phyloP scores from a whole-genome alignment of 2,888 invertebrate species.

The Scaptomyza caliginosa region DNA sequence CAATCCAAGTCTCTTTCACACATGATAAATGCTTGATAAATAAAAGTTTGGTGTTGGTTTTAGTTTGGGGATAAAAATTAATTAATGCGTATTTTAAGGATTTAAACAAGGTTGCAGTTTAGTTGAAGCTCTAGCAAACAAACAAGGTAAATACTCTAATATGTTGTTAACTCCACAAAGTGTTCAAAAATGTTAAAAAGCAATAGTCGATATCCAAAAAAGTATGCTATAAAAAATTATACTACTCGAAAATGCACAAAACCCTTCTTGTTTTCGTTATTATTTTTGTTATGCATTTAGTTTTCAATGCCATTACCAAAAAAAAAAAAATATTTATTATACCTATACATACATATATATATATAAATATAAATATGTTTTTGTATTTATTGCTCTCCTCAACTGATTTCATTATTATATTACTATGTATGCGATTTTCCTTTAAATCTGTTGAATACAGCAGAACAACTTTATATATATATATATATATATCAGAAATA shows the following conservation, averaged over 20 bases:
- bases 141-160: conserved; percentile 59
- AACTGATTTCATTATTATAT: conserved; percentile 20
- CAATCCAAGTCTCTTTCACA: conserved; percentile 17
- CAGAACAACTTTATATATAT: not conserved
- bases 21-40: conserved; percentile 40
- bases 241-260: conserved; percentile 76
- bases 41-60: conserved; percentile 67
- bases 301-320: conserved; percentile 35
- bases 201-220: conserved; percentile 66
- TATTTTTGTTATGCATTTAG: conserved; percentile 51
- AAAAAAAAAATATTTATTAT: conserved; percentile 32
- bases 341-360: conserved; percentile 21
- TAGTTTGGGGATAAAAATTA: conserved; percentile 23
- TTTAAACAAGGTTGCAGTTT: conserved; percentile 64
- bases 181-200: conserved; percentile 81
- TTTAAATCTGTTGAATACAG: conserved; percentile 18
- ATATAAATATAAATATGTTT: conserved; percentile 36
- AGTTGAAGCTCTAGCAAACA: conserved; percentile 56
- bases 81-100: conserved; percentile 6
- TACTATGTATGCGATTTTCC: conserved; percentile 40
- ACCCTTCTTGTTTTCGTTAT: conserved; percentile 41
- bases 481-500: not conserved
- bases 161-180: conserved; percentile 37
- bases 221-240: conserved; percentile 71
- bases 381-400: conserved; percentile 41